phyloP scores from a whole-genome alignment of 1,140 invertebrate genomes.

The Aphidius ervi region DNA sequence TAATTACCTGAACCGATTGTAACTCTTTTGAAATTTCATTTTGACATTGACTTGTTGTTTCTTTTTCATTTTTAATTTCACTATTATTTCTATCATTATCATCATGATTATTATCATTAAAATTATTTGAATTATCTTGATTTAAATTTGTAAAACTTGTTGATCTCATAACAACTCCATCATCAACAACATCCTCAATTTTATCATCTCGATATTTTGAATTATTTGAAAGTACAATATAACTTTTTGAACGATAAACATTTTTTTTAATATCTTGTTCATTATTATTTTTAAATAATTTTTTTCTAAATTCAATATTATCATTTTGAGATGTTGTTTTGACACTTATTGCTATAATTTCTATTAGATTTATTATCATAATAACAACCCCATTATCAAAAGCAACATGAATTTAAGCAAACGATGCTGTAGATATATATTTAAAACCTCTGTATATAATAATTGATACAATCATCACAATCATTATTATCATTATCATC shows the following conservation, averaged over 20 bases:
- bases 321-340: no score
- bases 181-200: not conserved
- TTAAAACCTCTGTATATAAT: constrained; percentile 10
- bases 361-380: no score
- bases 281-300: constrained; percentile 4
- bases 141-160: constrained; percentile 32
- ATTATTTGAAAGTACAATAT: constrained; percentile 37
- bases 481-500: not conserved
- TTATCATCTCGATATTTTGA: constrained; percentile 30
- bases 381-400: no score
- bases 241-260: constrained; percentile 46
- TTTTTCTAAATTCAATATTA: no score
- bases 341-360: no score
- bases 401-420: no score
- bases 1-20: no score
- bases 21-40: no score
- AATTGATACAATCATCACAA: no score
- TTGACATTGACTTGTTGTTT: no score
- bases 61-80: constrained; percentile 13
- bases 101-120: no score
- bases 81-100: no score
- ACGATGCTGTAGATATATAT: constrained; percentile 1
- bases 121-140: constrained; percentile 14
- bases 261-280: constrained; percentile 25
- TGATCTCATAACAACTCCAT: constrained; percentile 24